phyloP scores from a whole-genome alignment of 2,113 vertebrate species.

The Myodes glareolus region DNA sequence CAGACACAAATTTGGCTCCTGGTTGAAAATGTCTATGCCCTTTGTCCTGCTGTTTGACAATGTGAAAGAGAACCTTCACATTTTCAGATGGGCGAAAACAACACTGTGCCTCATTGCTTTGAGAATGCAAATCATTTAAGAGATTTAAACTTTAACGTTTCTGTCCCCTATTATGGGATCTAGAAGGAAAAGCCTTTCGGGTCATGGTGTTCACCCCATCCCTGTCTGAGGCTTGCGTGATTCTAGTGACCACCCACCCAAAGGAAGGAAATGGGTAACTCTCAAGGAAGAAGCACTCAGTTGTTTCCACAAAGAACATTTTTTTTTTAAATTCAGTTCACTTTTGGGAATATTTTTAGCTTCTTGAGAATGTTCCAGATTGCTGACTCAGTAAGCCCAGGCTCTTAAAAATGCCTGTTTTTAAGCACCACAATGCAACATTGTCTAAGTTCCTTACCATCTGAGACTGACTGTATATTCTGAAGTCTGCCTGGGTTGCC shows the following conservation, averaged over 20 bases:
- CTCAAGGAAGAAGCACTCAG: constrained; percentile 67
- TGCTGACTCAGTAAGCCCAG: constrained; percentile 76
- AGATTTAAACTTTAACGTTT: background rate
- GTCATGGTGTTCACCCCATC: background rate
- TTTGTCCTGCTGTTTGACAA: background rate
- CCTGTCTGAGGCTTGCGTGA: background rate
- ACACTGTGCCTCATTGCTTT: background rate
- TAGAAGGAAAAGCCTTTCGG: background rate
- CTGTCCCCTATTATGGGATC: background rate
- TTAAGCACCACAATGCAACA: constrained; percentile 70
- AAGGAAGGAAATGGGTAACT: constrained; percentile 57
- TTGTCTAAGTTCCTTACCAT: constrained; percentile 65
- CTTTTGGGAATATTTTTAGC: constrained; percentile 74
- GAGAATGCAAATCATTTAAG: background rate
- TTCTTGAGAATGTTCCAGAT: constrained; percentile 78
- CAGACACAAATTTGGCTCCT: background rate
- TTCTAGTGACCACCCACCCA: constrained; percentile 24
- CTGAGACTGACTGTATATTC: constrained; percentile 24
- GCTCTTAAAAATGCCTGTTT: constrained; percentile 75
- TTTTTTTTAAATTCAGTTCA: constrained; percentile 65
- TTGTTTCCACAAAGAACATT: constrained; percentile 70
- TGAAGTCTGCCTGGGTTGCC: constrained; percentile 50
- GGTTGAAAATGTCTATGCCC: background rate
- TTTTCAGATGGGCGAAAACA: background rate
- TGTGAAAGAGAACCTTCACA: background rate